Evolutionary conservation across 2,888 invertebrate genomes (phyloP), one percentile per base, ranked within the genome.

Genomic region (Eumerus sabulonum): DNA sequence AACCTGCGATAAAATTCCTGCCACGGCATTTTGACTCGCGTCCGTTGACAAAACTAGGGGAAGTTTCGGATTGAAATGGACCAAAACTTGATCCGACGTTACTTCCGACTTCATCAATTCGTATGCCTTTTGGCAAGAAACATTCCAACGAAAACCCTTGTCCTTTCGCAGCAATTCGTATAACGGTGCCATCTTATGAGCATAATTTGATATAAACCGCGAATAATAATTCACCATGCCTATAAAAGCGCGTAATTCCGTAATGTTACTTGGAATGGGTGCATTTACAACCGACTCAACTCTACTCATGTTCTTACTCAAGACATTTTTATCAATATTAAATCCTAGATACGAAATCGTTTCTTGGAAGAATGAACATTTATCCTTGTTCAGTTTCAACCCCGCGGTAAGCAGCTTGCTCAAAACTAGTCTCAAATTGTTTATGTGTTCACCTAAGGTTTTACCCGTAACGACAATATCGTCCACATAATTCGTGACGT

Each of bases 61-160:
- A 3, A 66, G 9, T 50, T 77, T 62, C 0, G 62, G 62, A 53
- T 71, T 48, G 44, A 76, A 76, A 35, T 70, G 70, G 27, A 36
- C 38, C 12, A 70, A 47, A 7, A 71, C 44, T 35, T 27, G n/a
- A 13, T 71, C 72, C 12, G 17, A 9, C 18, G 40, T 40, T 11
- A 40, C 3, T n/a, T n/a, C n/a, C n/a, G n/a, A n/a, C n/a, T 73
- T 68, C 12, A 59, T 17, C 44, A 54, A 36, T 9, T 73, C 45
- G 35, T 63, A 68, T n/a, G 57, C 45, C 3, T 60, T 19, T 17
- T 53, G 44, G 38, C 68, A 67, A 3, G 12, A 4, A 14, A 17
- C 27, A 0, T 36, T n/a, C 54, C 51, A 57, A 0, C 35, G 9
- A 4, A 57, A 57, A 1, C 17, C 14, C 4, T 42, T 12, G 4